These are phyloP conservation scores for Myiopsitta monachus DNA, from an alignment of 2,113 vertebrate species.

Conservation along the genomic window DNA sequence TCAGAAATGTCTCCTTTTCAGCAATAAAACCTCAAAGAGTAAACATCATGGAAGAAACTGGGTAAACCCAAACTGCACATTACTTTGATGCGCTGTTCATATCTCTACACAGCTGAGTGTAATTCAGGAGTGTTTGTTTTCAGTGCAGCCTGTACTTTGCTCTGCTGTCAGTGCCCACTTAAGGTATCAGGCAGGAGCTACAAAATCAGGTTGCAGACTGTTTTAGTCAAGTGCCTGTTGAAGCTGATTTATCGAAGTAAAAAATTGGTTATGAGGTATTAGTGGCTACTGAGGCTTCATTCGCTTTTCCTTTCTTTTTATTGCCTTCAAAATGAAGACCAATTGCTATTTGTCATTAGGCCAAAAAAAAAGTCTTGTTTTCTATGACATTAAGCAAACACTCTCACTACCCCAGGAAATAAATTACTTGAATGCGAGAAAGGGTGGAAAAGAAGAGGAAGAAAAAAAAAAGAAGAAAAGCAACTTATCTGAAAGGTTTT, in stretches of 20 bases:
- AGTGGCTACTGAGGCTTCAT: background rate
- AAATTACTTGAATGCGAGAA: background rate
- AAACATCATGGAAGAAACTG: background rate
- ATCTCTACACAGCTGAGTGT: background rate
- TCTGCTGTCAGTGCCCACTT: background rate
- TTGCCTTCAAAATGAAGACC: slow-evolving; percentile 13
- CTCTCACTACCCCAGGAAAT: background rate
- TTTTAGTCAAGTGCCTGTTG: background rate
- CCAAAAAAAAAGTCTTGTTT: background rate
- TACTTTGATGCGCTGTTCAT: background rate
- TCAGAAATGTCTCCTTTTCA: background rate
- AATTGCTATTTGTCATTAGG: background rate
- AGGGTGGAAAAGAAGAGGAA: background rate
- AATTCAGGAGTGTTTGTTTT: background rate
- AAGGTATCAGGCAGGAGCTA: background rate
- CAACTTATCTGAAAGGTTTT: background rate
- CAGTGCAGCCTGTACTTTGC: background rate
- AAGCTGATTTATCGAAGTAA: background rate
- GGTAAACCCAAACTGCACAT: background rate
- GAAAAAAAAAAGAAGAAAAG: background rate
- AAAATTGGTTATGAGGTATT: background rate
- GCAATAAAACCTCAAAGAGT: background rate
- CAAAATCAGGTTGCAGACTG: background rate
- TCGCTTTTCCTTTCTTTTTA: slow-evolving; percentile 12
- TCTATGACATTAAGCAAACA: background rate